phyloP scores from a whole-genome alignment of 2,797 vertebrate species.

The Mormyrops attenuatus region DNA sequence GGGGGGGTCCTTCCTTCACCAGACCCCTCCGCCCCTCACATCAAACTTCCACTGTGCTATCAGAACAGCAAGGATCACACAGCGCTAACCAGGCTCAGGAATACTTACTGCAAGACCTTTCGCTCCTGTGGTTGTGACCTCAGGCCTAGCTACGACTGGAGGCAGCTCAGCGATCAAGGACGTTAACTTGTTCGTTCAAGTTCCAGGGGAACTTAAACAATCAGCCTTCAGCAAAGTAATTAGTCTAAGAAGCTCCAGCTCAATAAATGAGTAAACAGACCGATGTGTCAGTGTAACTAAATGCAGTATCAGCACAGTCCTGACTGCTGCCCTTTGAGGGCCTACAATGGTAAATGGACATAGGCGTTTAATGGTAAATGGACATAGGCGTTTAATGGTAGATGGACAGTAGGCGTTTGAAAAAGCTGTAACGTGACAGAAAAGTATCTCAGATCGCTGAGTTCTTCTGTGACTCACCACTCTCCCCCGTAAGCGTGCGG shows the following conservation, averaged over 20 bases:
- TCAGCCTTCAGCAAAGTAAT: not conserved
- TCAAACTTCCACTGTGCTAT: not conserved
- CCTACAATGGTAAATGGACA: not conserved
- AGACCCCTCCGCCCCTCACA: not conserved
- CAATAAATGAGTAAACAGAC: not conserved
- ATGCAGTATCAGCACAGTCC: not conserved
- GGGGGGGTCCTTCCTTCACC: conserved; percentile 14
- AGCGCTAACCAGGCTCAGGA: not conserved
- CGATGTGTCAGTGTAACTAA: not conserved
- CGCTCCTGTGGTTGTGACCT: not conserved
- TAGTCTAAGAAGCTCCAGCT: not conserved
- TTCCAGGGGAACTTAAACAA: not conserved
- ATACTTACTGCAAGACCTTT: not conserved
- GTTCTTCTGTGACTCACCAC: not conserved
- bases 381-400: not conserved
- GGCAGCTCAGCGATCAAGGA: not conserved
- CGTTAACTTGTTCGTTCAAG: not conserved
- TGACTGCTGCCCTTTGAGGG: not conserved
- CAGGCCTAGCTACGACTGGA: not conserved
- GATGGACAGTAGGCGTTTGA: not conserved
- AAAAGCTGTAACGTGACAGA: not conserved
- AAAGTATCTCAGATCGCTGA: not conserved
- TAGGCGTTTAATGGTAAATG: not conserved
- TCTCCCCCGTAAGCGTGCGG: not conserved
- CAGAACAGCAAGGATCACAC: not conserved